A percentile compares a stretch with the other conserved stretches of the same genome.
These are phyloP conservation scores for Sebastes matsubarae DNA, from an alignment of 2,797 vertebrate species.

Conservation along the genomic window DNA sequence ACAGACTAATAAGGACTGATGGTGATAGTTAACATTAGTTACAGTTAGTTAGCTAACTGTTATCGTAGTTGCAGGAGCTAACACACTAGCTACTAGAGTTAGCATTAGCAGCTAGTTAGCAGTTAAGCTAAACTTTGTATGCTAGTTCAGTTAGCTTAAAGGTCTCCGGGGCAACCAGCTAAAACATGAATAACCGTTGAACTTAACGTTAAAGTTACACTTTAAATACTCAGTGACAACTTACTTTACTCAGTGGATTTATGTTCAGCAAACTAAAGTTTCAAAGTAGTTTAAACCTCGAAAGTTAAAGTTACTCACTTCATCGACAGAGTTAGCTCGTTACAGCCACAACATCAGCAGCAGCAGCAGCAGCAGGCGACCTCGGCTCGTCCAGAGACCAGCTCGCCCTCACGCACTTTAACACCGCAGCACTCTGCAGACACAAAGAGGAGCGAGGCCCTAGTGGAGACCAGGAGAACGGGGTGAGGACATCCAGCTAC, in stretches of 20 bases:
- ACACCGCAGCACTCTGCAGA: constrained; percentile 13
- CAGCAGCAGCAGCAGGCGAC: neutral
- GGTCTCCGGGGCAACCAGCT: neutral
- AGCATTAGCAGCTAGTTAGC: constrained; percentile 15
- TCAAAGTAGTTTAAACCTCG: neutral
- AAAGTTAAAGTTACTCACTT: constrained; percentile 41
- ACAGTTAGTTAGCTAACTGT: neutral
- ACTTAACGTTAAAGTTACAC: neutral
- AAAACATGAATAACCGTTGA: neutral
- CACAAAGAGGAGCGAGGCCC: constrained; percentile 57
- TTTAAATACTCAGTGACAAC: rapidly evolving
- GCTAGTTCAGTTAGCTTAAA: neutral
- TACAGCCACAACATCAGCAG: constrained; percentile 18
- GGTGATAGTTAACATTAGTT: neutral
- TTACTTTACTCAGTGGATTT: neutral
- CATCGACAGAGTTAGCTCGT: constrained; percentile 39
- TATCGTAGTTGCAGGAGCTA: neutral
- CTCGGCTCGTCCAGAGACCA: constrained; percentile 35
- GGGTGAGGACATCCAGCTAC: neutral
- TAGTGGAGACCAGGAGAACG: constrained; percentile 15
- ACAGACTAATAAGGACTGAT: neutral
- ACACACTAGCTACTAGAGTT: constrained; percentile 22
- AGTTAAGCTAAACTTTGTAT: neutral
- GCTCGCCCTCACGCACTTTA: constrained; percentile 38
- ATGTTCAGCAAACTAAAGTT: neutral